phyloP scores from a whole-genome alignment of 2,797 vertebrate species.

The Triplophysa bombifrons region DNA sequence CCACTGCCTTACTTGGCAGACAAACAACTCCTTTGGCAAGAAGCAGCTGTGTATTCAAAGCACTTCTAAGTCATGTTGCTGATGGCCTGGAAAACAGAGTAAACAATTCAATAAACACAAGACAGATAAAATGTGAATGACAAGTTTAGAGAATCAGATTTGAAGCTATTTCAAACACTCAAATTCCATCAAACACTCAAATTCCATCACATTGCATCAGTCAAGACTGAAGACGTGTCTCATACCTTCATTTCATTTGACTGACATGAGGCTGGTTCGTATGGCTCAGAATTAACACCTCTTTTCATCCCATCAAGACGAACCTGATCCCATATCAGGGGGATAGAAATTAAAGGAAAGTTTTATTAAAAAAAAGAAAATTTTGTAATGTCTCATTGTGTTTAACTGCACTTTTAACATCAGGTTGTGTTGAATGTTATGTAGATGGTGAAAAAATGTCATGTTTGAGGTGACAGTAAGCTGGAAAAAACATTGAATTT shows the following conservation, averaged over 20 bases:
- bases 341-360: neutral
- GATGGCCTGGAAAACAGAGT: constrained; percentile 56
- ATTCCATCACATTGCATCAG: neutral
- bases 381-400: neutral
- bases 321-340: neutral
- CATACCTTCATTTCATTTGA: constrained; percentile 1
- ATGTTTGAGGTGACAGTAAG: too few species aligned
- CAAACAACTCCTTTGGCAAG: neutral
- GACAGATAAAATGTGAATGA: neutral
- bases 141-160: neutral
- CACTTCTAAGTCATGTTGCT: constrained; percentile 27
- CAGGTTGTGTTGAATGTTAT: neutral
- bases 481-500: neutral
- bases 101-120: constrained; percentile 15
- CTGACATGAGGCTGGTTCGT: neutral
- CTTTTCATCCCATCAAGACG: neutral
- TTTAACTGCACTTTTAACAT: neutral
- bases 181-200: neutral
- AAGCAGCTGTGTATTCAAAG: constrained; percentile 28
- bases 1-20: neutral
- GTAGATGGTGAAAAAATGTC: too few species aligned
- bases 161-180: neutral
- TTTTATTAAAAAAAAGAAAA: neutral
- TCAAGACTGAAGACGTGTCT: neutral
- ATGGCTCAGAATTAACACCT: neutral